phyloP scores from a whole-genome alignment of 2,113 vertebrate genomes.

The Hiodon alosoides region DNA sequence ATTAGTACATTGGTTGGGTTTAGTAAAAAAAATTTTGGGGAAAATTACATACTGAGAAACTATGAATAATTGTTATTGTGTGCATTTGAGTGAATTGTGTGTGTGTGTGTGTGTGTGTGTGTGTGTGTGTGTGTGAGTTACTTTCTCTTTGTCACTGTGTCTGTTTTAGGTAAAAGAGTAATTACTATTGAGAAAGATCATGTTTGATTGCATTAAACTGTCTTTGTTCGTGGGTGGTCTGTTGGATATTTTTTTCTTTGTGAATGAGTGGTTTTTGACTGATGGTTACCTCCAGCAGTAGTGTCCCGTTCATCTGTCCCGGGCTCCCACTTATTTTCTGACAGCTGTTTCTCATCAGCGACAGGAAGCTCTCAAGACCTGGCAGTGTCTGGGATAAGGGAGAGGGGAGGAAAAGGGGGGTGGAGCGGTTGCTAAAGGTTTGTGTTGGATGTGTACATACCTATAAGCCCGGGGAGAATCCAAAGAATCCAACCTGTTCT shows the following conservation, averaged over 20 bases:
- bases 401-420: too few species aligned
- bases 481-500: neutral
- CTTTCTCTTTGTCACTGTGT: neutral
- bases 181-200: too few species aligned
- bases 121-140: neutral
- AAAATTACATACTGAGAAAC: neutral
- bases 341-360: slow-evolving; percentile 55
- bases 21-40: neutral
- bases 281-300: slow-evolving; percentile 53
- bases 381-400: slow-evolving; percentile 30
- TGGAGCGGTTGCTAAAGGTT: neutral
- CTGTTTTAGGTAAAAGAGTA: neutral
- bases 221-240: neutral
- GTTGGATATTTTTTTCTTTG: too few species aligned
- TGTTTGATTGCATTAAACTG: too few species aligned
- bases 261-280: neutral
- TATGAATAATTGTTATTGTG: neutral
- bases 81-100: neutral
- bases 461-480: too few species aligned
- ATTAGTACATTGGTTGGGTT: too few species aligned
- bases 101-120: slow-evolving; percentile 10
- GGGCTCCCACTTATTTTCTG: slow-evolving; percentile 38
- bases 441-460: too few species aligned
- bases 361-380: slow-evolving; percentile 43
- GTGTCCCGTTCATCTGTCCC: slow-evolving; percentile 39